phyloP scores from a whole-genome alignment of 1,140 invertebrate genomes.

The Sarcophaga bullata region DNA sequence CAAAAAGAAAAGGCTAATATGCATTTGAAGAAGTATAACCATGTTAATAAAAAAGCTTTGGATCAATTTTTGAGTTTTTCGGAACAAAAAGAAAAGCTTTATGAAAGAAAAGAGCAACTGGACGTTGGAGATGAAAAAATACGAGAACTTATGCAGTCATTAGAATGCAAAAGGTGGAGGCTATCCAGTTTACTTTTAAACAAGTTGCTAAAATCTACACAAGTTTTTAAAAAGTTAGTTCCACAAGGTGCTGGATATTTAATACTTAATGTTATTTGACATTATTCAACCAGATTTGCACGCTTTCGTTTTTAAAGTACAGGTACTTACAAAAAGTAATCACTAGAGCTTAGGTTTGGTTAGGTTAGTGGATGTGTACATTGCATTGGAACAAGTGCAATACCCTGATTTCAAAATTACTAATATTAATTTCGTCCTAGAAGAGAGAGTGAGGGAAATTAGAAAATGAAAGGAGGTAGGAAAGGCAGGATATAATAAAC shows the following conservation, averaged over 20 bases:
- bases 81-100: conserved; percentile 97
- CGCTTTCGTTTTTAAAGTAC: too few relatives aligned
- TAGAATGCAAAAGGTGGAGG: conserved; percentile 96
- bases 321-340: too few relatives aligned
- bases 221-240: conserved; percentile 98
- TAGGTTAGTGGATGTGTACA: too few relatives aligned
- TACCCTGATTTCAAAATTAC: too few relatives aligned
- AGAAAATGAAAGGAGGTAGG: too few relatives aligned
- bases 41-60: conserved; percentile 99
- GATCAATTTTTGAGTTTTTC: conserved; percentile 99
- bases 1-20: conserved; percentile 97
- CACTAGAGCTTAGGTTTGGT: too few relatives aligned
- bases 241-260: conserved; percentile 93
- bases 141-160: conserved; percentile 90
- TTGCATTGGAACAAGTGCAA: too few relatives aligned
- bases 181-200: conserved; percentile 98
- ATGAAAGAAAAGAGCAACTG: conserved; percentile 95
- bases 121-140: conserved; percentile 79
- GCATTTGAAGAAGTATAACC: conserved; percentile 98
- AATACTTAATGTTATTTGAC: too few relatives aligned
- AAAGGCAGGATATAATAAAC: too few relatives aligned
- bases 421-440: too few relatives aligned
- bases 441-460: too few relatives aligned
- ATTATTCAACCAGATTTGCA: too few relatives aligned
- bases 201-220: conserved; percentile 99